phyloP scores from a whole-genome alignment of 2,888 invertebrate genomes.

The Apocheima hispidaria region DNA sequence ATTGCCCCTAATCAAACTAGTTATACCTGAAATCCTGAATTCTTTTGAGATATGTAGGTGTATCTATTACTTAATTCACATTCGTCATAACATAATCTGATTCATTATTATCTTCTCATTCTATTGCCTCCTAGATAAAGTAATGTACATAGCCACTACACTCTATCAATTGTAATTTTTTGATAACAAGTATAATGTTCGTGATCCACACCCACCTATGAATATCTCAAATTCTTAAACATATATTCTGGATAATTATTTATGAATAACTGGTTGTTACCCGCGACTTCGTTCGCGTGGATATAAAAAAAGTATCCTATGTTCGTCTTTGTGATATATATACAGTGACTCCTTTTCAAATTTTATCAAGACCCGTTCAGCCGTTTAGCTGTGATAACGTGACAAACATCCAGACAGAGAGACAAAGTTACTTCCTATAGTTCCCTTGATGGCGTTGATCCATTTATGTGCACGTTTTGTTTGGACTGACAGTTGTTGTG shows the following conservation, averaged over 20 bases:
- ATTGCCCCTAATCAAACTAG: no score
- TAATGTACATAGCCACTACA: slow-evolving; percentile 7
- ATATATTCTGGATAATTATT: background rate
- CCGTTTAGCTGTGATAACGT: no score
- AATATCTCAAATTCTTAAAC: slow-evolving; percentile 19
- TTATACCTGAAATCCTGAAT: background rate
- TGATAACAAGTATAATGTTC: slow-evolving; percentile 41
- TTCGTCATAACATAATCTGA: slow-evolving; percentile 14
- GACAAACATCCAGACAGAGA: no score
- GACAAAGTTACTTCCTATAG: no score
- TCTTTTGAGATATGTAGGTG: background rate
- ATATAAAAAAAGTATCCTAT: no score
- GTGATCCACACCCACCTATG: slow-evolving; percentile 36
- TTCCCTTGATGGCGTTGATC: no score
- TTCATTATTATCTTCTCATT: slow-evolving; percentile 14
- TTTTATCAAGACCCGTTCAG: no score
- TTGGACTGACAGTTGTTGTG: no score
- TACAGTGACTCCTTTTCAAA: no score
- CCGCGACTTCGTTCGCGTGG: no score
- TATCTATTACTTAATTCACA: slow-evolving; percentile 5
- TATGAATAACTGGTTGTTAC: background rate
- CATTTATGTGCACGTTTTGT: no score
- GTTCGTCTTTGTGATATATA: no score
- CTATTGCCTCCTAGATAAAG: slow-evolving; percentile 10
- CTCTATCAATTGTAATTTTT: slow-evolving; percentile 28